phyloP scores from a whole-genome alignment of 2,888 invertebrate species.

The Adineta ricciae region DNA sequence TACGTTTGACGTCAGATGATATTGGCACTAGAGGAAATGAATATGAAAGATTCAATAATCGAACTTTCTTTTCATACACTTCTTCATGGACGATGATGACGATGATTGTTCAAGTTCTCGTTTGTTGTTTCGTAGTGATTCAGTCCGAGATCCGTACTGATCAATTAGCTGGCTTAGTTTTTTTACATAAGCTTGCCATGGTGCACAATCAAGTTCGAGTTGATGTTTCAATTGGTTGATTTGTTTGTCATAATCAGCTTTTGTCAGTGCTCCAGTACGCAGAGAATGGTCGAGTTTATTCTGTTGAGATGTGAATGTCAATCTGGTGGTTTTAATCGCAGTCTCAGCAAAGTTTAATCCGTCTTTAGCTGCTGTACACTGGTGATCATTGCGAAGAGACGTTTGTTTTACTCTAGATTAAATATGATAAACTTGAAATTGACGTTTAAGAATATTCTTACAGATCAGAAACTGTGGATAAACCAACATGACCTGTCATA shows the following conservation, averaged over 20 bases:
- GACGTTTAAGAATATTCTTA: neutral
- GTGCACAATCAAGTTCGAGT: neutral
- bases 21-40: neutral
- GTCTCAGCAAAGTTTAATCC: constrained; percentile 2
- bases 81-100: neutral
- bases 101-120: neutral
- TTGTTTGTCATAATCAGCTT: neutral
- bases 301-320: neutral
- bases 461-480: neutral
- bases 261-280: neutral
- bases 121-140: neutral
- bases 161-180: neutral
- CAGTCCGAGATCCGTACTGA: neutral
- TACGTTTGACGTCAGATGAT: neutral
- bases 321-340: neutral
- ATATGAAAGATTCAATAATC: neutral
- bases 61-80: neutral
- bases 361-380: neutral
- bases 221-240: neutral
- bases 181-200: neutral
- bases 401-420: neutral
- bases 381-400: neutral
- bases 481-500: neutral
- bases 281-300: neutral
- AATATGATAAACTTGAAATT: neutral